Evolutionary conservation across 37 sponge, comb jelly and placozoan species (phyloP).

Genomic region (Theonella swinhoei): DNA sequence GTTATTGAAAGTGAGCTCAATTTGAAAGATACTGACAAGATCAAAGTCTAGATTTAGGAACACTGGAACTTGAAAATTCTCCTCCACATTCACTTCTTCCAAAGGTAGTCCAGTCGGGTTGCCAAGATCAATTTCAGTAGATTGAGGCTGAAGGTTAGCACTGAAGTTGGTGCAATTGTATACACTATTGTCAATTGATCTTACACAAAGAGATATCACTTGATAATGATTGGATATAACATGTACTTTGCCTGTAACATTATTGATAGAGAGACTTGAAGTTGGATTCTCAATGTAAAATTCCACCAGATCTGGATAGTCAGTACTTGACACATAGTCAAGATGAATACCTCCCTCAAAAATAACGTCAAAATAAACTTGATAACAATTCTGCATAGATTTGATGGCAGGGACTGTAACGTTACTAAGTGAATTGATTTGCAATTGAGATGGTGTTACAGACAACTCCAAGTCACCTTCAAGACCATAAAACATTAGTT

Average conservation of each 20-base stretch:
- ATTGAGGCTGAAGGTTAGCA: slow-evolving; percentile 30
- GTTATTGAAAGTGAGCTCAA: slow-evolving; percentile 16
- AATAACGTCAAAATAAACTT: not conserved
- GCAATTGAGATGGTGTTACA: no score
- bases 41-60: slow-evolving; percentile 16
- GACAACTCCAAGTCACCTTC: no score
- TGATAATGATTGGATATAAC: not conserved
- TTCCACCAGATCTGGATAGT: not conserved
- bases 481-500: no score
- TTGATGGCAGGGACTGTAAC: no score
- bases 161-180: not conserved
- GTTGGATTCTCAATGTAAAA: not conserved
- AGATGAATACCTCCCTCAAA: not conserved
- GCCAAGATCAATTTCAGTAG: slow-evolving; percentile 57
- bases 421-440: no score
- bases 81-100: not conserved
- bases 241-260: not conserved
- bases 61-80: slow-evolving; percentile 35
- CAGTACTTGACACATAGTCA: not conserved
- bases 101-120: slow-evolving; percentile 8
- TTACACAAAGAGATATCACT: not conserved
- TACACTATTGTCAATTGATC: not conserved
- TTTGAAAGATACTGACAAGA: slow-evolving; percentile 48
- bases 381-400: not conserved
- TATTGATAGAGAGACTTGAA: not conserved